Conservation (phyloP, 2,888 invertebrate genomes). For the Amiota communis region DNA sequence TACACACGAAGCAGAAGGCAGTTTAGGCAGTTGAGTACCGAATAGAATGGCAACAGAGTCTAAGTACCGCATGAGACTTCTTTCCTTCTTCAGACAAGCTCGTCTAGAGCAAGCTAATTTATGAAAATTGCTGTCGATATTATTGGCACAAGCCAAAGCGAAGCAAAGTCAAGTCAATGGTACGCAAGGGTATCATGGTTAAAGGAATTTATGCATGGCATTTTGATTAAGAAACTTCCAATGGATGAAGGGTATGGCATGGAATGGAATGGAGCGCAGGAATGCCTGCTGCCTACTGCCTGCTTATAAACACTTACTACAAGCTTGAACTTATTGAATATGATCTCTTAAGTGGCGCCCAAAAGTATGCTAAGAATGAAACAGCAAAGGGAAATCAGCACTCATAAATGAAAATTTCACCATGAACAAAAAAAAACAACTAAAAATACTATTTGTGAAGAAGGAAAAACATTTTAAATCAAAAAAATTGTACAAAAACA, state of each 20-base stretch:
- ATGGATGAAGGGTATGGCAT: background rate
- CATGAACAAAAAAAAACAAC: conserved; percentile 23
- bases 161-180: background rate
- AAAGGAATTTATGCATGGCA: conserved; percentile 11
- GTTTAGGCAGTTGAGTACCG: conserved; percentile 30
- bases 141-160: conserved; percentile 52
- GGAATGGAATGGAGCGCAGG: background rate
- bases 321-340: background rate
- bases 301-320: background rate
- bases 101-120: conserved; percentile 54
- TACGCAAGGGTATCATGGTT: background rate
- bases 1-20: conserved; percentile 62
- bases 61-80: background rate
- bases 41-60: background rate
- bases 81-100: no score
- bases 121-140: conserved; percentile 64
- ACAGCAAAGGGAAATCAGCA: conserved; percentile 1
- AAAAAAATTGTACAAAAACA: conserved; percentile 34
- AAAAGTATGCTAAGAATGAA: conserved; percentile 60
- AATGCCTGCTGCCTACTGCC: background rate
- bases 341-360: conserved; percentile 25
- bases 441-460: conserved; percentile 35
- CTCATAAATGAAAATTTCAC: conserved; percentile 6
- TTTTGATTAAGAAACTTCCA: background rate
- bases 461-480: conserved; percentile 48